Base-by-base conservation (phyloP, 2,797 vertebrate species). In the Eutrigla gurnardus region DNA sequence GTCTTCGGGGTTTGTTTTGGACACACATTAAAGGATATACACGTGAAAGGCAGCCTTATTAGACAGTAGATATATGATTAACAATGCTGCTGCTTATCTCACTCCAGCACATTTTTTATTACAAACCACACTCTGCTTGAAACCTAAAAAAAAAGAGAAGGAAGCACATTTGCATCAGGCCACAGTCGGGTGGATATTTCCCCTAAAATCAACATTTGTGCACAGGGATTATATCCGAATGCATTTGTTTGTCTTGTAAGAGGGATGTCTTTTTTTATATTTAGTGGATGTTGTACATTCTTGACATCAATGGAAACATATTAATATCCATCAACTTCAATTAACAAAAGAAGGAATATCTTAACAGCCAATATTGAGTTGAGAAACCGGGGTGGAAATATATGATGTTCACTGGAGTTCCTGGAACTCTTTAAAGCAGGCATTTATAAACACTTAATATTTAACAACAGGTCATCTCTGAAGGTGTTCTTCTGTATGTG, bases 271-370 rank as follows among this genome's bases (percentile, higher is more conserved):
- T 12, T 14, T 54, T 33, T 65, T 33, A 13, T 60, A 7, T 53
- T 73, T 32, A 53, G 45, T 75, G 14, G n/a, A 74, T 32, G 14
- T 25, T 17, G 75, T 42, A 39, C 13, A 46, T 66, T 66, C 13
- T 39, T 69, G 15, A 77, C 64, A 43, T 35, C 39, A 37, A 40
- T 18, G 65, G 35, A 32, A 33, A 54, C 45, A 33, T 17, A 63
- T 62, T 59, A 55, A 85, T 89, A 63, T 77, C 46, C 37, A 59
- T 33, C 61, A 73, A 57, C 64, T 39, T 33, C 47, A 69, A 59
- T 78, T 65, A 59, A 75, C 11, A 66, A 63, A 65, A 59, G 36
- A 60, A 64, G n/a, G 3, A n/a, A 42, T 55, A 63, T 65, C 12
- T 52, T 46, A 75, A 58, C 61, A 33, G 32, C 8, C 15, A 46